Conservation (phyloP, 2,797 vertebrate genomes). For the Botia almorhae region DNA sequence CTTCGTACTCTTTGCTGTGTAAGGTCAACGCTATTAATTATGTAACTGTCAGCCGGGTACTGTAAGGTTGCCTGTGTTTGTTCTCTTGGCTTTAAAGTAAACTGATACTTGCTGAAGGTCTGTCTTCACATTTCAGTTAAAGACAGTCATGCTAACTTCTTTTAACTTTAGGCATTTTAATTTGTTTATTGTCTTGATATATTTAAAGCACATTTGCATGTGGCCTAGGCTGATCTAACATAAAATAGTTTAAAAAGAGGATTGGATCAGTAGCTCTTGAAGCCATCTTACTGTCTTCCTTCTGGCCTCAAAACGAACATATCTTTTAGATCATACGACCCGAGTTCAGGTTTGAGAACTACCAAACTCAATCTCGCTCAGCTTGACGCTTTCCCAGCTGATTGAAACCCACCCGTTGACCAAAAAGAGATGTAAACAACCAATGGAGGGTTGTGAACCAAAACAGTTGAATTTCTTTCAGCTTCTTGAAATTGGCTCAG, state of each 20-base stretch:
- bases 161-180: no score
- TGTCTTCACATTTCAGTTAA: no score
- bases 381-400: not conserved
- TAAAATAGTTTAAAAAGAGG: no score
- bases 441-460: not conserved
- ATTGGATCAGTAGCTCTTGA: slow-evolving; percentile 19
- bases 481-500: slow-evolving; percentile 11
- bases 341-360: slow-evolving; percentile 18
- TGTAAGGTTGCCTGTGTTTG: no score
- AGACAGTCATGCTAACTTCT: no score
- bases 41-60: not conserved
- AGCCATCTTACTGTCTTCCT: slow-evolving; percentile 31
- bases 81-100: no score
- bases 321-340: slow-evolving; percentile 35
- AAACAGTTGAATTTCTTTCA: not conserved
- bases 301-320: slow-evolving; percentile 32
- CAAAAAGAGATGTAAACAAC: slow-evolving; percentile 32
- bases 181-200: not conserved
- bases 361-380: not conserved
- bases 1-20: not conserved
- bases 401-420: not conserved
- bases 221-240: not conserved
- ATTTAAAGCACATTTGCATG: slow-evolving; percentile 6
- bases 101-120: no score
- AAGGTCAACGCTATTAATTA: slow-evolving; percentile 27